Conservation (phyloP, 64 coral and sea anemone species). For the Cladopsammia gracilis region DNA sequence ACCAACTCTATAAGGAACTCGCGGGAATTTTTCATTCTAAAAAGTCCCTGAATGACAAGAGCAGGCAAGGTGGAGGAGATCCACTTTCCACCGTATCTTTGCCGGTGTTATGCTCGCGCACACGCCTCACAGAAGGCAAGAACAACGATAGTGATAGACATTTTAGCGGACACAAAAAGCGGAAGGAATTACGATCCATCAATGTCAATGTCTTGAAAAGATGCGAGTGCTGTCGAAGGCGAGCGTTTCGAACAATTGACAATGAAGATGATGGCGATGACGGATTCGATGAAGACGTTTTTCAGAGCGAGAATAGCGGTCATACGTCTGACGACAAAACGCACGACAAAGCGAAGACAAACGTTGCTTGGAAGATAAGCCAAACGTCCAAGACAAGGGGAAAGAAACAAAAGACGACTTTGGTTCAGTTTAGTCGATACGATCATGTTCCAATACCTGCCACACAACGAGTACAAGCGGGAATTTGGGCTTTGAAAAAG, state of each 20-base stretch:
- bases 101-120: background rate
- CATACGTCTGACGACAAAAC: background rate
- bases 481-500: constrained; percentile 47
- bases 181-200: constrained; percentile 32
- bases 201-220: constrained; percentile 72
- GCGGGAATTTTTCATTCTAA: constrained; percentile 42
- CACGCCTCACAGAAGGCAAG: background rate
- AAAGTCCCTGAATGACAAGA: background rate
- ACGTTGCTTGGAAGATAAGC: background rate
- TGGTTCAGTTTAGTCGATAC: constrained; percentile 27
- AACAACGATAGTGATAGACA: background rate
- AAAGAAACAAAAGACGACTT: background rate
- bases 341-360: background rate
- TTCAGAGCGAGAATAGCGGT: background rate
- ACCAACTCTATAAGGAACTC: constrained; percentile 74
- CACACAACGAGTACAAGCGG: constrained; percentile 7
- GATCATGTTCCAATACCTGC: constrained; percentile 15
- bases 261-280: constrained; percentile 8
- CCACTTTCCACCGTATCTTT: background rate
- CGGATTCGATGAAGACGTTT: constrained; percentile 23
- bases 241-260: constrained; percentile 36
- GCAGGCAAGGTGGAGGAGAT: background rate
- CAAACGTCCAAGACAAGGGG: background rate
- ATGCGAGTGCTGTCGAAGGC: constrained; percentile 65
- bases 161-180: background rate